Base-by-base conservation (phyloP, 2,888 invertebrate species). In the Dorcus parallelipipedus region DNA sequence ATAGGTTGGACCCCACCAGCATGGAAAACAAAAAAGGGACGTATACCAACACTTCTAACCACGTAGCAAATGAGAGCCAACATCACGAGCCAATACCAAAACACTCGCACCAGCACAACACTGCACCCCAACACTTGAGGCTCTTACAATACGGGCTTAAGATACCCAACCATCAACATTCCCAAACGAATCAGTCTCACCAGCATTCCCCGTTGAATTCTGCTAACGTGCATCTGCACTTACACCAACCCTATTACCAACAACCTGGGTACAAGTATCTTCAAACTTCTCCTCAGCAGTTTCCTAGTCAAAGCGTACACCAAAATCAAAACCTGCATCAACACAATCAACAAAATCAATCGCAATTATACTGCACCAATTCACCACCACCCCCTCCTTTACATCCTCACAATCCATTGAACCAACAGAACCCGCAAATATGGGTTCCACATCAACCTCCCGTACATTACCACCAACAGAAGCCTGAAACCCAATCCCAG, bases 41-140 rank as follows among this genome's bases (percentile, higher is more conserved):
- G 43, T 69, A 69, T 64, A 69, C 71, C 64, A 74, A 69, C 63
- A 64, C 70, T 58, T 60, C 65, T 54, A 64, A 43, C 55, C 56
- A 62, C 40, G 57, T 63, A 58, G 58, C 62, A 41, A 69, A 69
- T 61, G 73, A 69, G 54, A 54, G 52, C 43, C 60, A 56, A 7
- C 41, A 47, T 10, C 55, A 72, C 53, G 71, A 73, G 61, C 61
- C 72, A 43, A 67, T 72, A 59, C 69, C 70, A 76, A 83, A 84
- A 71, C 81, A 83, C 70, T 81, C 82, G 64, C 84, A 84, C 65
- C 76, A 83, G 64, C 84, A 84, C 66, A 82, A 83, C 62, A 81
- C 81, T 54, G 80, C 81, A 50, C 81, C 82, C 53, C 82, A 81
- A 72, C 81, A 81, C 60, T 80, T 83, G 64, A 81, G 82, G 65